Evolutionary conservation across 1,140 invertebrate genomes (phyloP), one percentile per base, ranked within the genome.

Genomic region (Amyelois transitella): DNA sequence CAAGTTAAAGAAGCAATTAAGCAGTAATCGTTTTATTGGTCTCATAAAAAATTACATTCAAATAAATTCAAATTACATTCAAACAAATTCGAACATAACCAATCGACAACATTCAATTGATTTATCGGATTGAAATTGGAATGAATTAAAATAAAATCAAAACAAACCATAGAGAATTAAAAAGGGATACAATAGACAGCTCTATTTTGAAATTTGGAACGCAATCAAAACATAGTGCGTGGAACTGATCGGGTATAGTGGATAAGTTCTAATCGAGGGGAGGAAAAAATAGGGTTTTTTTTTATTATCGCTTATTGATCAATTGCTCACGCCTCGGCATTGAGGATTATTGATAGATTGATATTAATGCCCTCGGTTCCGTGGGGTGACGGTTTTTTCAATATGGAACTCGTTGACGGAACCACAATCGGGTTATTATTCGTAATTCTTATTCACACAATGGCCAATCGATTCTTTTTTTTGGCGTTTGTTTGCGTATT

Each of bases 321-420:
- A 79, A 82, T 87, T 81, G 84, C 81, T 87, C 84, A 79, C 84
- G 84, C 82, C 84, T 79, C 58, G 58, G 65, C 72, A 79, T 79
- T 81, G 75, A 73, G 58, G 68, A 78, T 74, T 84, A 87, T 87
- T 87, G 84, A 85, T 84, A 78, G 74, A 86, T 84, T 83, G 81
- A 78, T 81, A 83, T 80, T 81, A 77, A 84, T 81, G 74, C 64
- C 49, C 12, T 18, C 12, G 56, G 48, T 48, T 49, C 56, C 58
- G 62, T 81, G 72, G 79, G 84, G 81, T 81, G 64, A 65, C 62
- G 60, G 66, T 78, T 77, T 81, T 86, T 78, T 77, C 67, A 77
- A 77, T 78, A 80, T 68, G 63, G 43, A 65, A 56, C 67, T 69
- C 60, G 68, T 75, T 68, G 73, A 71, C 66, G 67, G 52, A 51